phyloP scores from a whole-genome alignment of 2,888 invertebrate species.

The Seira sanloemensis region DNA sequence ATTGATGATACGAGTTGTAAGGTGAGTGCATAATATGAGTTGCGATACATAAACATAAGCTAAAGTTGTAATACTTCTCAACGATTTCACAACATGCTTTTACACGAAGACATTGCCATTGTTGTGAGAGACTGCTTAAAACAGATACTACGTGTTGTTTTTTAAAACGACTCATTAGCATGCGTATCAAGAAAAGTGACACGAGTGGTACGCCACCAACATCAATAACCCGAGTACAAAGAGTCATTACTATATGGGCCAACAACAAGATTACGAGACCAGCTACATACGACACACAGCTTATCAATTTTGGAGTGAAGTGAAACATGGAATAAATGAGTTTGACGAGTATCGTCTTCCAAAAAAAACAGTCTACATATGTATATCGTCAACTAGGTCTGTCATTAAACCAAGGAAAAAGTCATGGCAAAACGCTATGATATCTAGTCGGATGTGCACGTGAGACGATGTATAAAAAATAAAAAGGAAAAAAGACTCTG shows the following conservation, averaged over 20 bases:
- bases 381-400: not conserved
- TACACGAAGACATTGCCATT: not conserved
- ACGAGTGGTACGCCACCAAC: conserved; percentile 6
- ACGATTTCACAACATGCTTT: not conserved
- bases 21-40: not conserved
- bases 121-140: not conserved
- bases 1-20: too few species aligned
- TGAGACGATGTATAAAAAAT: not conserved
- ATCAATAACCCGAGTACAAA: conserved; percentile 15
- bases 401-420: not conserved
- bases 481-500: too few species aligned
- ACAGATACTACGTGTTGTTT: conserved; percentile 11
- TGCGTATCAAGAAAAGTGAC: conserved; percentile 2
- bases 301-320: not conserved
- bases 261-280: conserved; percentile 14
- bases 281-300: not conserved
- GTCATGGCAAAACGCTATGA: not conserved
- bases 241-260: conserved; percentile 10
- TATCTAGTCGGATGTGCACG: not conserved
- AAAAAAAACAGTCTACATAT: not conserved
- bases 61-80: not conserved
- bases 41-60: too few species aligned
- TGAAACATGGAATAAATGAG: not conserved
- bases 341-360: not conserved
- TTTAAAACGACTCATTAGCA: conserved; percentile 7